A percentile compares a stretch with the other conserved stretches of the same genome.
Evolutionary conservation across 2,797 vertebrate genomes (phyloP).

Genomic region (Enteromius anoplus): DNA sequence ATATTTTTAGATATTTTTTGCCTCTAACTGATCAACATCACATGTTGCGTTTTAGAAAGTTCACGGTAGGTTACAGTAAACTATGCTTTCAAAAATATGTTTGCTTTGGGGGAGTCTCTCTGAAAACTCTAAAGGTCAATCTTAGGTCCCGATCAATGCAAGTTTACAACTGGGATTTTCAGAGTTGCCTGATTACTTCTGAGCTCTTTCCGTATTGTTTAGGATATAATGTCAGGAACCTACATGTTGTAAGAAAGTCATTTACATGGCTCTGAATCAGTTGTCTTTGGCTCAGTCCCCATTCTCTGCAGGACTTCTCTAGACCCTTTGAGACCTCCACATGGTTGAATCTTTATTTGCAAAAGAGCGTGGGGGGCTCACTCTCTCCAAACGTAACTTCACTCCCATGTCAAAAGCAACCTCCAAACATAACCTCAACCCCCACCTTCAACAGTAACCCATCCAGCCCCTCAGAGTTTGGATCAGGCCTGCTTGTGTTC

Average conservation of each 20-base stretch:
- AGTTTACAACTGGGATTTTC: neutral
- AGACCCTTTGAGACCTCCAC: conserved; percentile 47
- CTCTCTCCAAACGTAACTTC: conserved; percentile 71
- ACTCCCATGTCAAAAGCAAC: conserved; percentile 63
- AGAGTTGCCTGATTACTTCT: neutral
- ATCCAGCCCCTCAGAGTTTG: conserved; percentile 44
- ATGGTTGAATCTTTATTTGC: conserved; percentile 70
- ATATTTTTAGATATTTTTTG: neutral
- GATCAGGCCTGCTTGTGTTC: conserved; percentile 54
- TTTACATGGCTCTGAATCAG: conserved; percentile 36
- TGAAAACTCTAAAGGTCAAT: conserved; percentile 34
- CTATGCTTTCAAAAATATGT: conserved; percentile 6
- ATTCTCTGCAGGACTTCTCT: conserved; percentile 24
- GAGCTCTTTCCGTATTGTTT: neutral
- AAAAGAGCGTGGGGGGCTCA: conserved; percentile 59
- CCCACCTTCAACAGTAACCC: conserved; percentile 57
- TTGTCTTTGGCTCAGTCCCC: conserved; percentile 35
- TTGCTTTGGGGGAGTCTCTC: conserved; percentile 32
- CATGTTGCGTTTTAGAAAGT: neutral
- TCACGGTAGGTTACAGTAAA: conserved; percentile 11
- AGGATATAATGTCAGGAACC: conserved; percentile 20
- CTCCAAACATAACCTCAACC: conserved; percentile 71
- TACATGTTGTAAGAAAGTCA: conserved; percentile 19
- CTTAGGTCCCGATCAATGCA: conserved; percentile 13
- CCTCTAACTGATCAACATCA: conserved; percentile 5